phyloP scores from a whole-genome alignment of 2,797 vertebrate genomes.

The Falco peregrinus region DNA sequence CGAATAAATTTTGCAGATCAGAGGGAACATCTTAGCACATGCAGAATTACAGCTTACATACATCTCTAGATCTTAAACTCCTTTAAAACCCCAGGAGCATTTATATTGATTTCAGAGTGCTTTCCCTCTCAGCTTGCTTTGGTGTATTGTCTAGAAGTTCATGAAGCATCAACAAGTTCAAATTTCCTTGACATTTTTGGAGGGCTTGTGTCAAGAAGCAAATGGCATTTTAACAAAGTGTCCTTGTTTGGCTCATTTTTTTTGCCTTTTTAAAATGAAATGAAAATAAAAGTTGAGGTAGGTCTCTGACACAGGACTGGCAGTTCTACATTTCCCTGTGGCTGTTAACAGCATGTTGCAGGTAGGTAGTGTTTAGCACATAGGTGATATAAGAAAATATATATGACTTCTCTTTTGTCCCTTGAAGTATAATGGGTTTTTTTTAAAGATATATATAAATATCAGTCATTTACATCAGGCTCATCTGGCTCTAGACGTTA shows the following conservation, averaged over 20 bases:
- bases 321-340: neutral
- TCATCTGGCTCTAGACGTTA: neutral
- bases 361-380: neutral
- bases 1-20: neutral
- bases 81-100: neutral
- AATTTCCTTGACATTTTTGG: neutral
- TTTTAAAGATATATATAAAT: neutral
- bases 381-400: neutral
- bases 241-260: neutral
- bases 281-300: neutral
- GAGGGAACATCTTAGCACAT: neutral
- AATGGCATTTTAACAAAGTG: neutral
- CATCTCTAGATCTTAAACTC: neutral
- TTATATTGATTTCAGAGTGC: neutral
- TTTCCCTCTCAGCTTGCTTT: neutral
- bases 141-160: neutral
- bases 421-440: neutral
- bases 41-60: neutral
- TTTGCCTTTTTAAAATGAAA: neutral
- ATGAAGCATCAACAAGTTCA: neutral
- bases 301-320: neutral
- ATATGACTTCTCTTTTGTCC: neutral
- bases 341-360: neutral
- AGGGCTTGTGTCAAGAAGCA: neutral
- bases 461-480: neutral